Conservation (phyloP, 2,888 invertebrate genomes). For the Ferrisia virgata region DNA sequence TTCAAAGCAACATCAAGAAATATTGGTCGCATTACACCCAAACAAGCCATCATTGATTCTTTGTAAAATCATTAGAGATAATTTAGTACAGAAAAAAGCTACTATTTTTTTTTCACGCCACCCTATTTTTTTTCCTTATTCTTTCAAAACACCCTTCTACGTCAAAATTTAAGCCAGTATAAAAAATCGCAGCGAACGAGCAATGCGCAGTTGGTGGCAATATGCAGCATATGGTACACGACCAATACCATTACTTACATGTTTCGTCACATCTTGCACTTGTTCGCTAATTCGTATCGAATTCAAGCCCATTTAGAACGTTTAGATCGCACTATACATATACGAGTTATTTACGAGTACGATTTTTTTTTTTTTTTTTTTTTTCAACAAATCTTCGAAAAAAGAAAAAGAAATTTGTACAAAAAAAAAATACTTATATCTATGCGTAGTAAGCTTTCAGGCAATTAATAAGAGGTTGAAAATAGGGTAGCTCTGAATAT, state of each 20-base stretch:
- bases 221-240: not conserved
- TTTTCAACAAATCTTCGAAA: not conserved
- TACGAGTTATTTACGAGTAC: not conserved
- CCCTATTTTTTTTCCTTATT: not conserved
- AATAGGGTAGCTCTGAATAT: not conserved
- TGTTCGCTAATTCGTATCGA: not conserved
- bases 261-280: not conserved
- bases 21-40: too few relatives aligned
- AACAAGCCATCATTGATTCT: too few relatives aligned
- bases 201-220: not conserved
- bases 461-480: not conserved
- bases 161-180: not conserved
- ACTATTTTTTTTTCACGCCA: not conserved
- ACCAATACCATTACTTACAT: conserved; percentile 4
- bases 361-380: too few relatives aligned
- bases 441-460: not conserved
- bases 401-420: too few relatives aligned
- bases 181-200: not conserved
- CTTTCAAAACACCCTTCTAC: not conserved
- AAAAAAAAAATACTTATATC: not conserved
- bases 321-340: not conserved
- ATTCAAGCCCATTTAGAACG: not conserved
- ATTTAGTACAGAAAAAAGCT: not conserved
- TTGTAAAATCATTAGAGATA: not conserved
- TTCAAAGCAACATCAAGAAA: too few relatives aligned